A percentile compares a stretch with the other conserved stretches of the same genome.
Conservation (phyloP, 2,888 invertebrate species). For the Drosophila mayaguana region DNA sequence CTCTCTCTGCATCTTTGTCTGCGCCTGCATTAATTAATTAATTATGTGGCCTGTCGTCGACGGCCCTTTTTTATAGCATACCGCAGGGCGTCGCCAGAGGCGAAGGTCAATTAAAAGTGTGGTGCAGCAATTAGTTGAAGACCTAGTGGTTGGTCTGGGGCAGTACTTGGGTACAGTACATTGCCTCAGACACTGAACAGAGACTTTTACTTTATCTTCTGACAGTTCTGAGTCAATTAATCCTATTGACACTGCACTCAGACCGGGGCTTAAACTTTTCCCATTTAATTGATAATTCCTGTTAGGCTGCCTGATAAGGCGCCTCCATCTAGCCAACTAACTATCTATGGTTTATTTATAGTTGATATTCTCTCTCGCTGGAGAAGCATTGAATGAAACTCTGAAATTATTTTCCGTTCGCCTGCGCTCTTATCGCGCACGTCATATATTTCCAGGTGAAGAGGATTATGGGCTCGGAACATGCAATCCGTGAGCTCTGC, state of each 20-base stretch:
- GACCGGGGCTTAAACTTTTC: constrained; percentile 42
- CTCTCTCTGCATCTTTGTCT: constrained; percentile 16
- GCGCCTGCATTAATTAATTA: constrained; percentile 16
- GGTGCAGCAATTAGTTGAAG: constrained; percentile 62
- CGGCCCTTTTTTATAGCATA: constrained; percentile 34
- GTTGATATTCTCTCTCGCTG: constrained; percentile 41
- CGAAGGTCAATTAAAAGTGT: constrained; percentile 76
- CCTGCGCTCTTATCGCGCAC: constrained; percentile 62
- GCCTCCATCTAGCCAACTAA: constrained; percentile 29
- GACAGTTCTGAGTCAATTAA: constrained; percentile 61
- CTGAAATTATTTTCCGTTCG: constrained; percentile 29
- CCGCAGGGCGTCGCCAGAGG: constrained; percentile 46
- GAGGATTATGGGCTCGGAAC: constrained; percentile 65
- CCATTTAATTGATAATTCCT: constrained; percentile 74
- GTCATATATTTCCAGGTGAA: constrained; percentile 55
- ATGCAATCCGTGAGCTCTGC: constrained; percentile 55
- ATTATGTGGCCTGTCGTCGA: constrained; percentile 23
- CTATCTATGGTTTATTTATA: constrained; percentile 53
- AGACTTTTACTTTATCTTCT: constrained; percentile 31
- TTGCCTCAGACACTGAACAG: constrained; percentile 1
- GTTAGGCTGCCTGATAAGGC: constrained; percentile 59
- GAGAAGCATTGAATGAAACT: constrained; percentile 34
- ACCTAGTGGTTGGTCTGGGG: not conserved
- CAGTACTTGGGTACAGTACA: not conserved
- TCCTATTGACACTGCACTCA: constrained; percentile 71